These are phyloP conservation scores for Gadus chalcogrammus DNA, from an alignment of 2,113 vertebrate genomes.

Conservation along the genomic window DNA sequence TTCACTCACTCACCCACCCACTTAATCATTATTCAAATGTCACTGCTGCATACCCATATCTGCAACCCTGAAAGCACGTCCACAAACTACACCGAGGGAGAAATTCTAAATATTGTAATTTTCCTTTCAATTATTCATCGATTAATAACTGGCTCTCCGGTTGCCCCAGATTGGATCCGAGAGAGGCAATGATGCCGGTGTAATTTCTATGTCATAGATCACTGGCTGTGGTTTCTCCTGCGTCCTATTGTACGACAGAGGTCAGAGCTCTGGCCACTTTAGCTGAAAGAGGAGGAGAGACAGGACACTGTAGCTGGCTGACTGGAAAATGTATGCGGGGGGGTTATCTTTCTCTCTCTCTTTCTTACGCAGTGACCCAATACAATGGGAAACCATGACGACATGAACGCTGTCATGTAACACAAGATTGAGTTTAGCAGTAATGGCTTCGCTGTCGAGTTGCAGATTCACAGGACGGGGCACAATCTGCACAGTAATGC, in stretches of 20 bases:
- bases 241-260: conserved; percentile 17
- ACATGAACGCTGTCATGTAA: conserved; percentile 46
- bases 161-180: conserved; percentile 1
- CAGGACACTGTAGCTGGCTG: conserved; percentile 45
- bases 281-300: conserved; percentile 40
- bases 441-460: conserved; percentile 20
- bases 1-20: conserved; percentile 16
- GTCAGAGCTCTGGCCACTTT: conserved; percentile 24
- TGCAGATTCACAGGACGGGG: no score
- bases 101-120: neutral
- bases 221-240: conserved; percentile 26
- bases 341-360: conserved; percentile 46
- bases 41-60: no score
- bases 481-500: no score
- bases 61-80: neutral
- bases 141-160: neutral
- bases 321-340: conserved; percentile 55
- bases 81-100: neutral
- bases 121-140: no score
- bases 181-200: conserved; percentile 12
- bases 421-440: conserved; percentile 37
- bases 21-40: neutral
- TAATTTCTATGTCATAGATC: conserved; percentile 24
- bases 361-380: conserved; percentile 19
- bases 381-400: conserved; percentile 54